These are phyloP conservation scores for Scaptomyza caliginosa DNA, from an alignment of 2,888 invertebrate species.

Conservation along the genomic window DNA sequence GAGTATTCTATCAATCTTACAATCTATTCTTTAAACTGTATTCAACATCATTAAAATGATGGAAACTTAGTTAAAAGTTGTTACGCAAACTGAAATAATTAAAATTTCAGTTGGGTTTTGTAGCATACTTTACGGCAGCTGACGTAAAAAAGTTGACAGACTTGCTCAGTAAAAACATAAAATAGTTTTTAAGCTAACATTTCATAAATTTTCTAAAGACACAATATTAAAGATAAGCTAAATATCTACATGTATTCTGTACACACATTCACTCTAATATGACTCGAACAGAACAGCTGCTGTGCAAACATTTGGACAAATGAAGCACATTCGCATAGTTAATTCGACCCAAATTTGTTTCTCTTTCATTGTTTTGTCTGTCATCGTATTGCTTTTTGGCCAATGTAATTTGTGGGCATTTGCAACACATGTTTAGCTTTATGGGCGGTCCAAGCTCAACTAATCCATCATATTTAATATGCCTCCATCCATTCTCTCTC, in stretches of 20 bases:
- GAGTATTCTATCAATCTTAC: background rate
- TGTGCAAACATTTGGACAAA: constrained; percentile 49
- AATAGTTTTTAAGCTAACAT: background rate
- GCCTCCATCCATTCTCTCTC: background rate
- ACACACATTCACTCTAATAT: too few relatives aligned
- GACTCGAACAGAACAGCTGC: constrained; percentile 39
- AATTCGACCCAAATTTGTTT: constrained; percentile 30
- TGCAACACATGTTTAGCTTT: constrained; percentile 47
- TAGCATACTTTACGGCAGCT: background rate
- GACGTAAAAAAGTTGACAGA: constrained; percentile 8
- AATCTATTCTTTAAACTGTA: background rate
- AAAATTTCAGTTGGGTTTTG: background rate
- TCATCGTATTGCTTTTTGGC: background rate
- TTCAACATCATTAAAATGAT: background rate
- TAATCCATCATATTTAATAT: constrained; percentile 49
- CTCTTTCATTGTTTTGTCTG: background rate
- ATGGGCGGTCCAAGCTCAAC: constrained; percentile 24
- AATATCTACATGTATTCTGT: too few relatives aligned
- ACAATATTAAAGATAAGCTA: too few relatives aligned
- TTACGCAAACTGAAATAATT: constrained; percentile 5
- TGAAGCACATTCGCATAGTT: constrained; percentile 52
- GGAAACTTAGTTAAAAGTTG: background rate
- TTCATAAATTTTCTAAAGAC: too few relatives aligned
- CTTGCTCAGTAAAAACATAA: background rate
- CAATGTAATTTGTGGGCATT: constrained; percentile 46